Base-by-base conservation (phyloP, 2,797 vertebrate species). In the Salmo trutta region DNA sequence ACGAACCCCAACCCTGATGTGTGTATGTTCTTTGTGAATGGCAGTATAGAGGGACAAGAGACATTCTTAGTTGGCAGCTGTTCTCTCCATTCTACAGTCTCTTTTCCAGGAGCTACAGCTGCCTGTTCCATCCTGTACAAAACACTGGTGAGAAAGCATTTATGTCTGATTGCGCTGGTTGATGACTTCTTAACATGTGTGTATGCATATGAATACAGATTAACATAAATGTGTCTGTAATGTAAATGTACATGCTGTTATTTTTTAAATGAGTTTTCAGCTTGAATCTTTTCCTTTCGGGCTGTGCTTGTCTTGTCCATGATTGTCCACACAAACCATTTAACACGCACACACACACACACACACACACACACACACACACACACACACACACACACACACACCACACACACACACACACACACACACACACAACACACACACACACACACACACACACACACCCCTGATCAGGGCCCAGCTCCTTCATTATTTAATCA, bases 401-500 rank as follows among this genome's bases (percentile, higher is more conserved):
- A 75, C 24, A 52, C 15, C 27, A 29, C 27, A 29, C 27, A 29
- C 27, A 29, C 27, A 29, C 27, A 29, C 27, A 29, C 27, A 29
- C 27, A 29, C 27, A 29, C 27, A 29, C 27, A 29, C 27, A 29
- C 27, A 29, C 27, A 29, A 29, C 27, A 29, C 27, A 29, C 27
- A 29, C 29, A 29, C 47, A 75, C 36, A 75, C 68, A 71, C 73
- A 75, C 69, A 56, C 68, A 79, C 77, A 75, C 71, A 68, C 70
- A 81, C 17, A 75, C 75, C 74, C 47, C 66, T n/a, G 67, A 76
- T 69, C 76, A 19, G 62, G 76, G 73, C 69, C 59, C 19, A 75
- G 72, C 75, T 77, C 71, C 74, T 93, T 90, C 85, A 91, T 93
- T 93, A 93, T 94, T 94, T 92, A 93, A 92, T 93, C 88, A 91